Conservation (phyloP, 2,113 vertebrate genomes). For the Tyrannus savana region DNA sequence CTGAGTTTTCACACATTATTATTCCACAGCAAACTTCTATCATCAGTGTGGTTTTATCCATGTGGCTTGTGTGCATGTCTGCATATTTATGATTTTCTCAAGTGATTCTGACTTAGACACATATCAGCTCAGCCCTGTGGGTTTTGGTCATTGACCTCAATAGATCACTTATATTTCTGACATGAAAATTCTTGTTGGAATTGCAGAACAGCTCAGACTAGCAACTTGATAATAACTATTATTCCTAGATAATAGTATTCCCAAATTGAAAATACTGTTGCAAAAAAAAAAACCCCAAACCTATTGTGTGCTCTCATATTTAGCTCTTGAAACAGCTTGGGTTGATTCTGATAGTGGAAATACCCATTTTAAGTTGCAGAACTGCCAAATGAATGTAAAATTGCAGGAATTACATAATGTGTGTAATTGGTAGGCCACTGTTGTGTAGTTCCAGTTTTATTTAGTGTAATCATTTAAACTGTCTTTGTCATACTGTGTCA, state of each 20-base stretch:
- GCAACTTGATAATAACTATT: neutral
- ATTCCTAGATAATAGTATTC: neutral
- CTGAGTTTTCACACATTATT: neutral
- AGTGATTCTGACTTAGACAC: neutral
- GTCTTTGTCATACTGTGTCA: neutral
- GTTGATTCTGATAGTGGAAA: neutral
- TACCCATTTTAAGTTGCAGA: neutral
- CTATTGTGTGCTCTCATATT: neutral
- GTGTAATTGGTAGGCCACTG: neutral
- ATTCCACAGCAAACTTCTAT: neutral
- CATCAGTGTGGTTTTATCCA: neutral
- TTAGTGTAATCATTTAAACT: neutral
- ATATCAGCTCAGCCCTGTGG: neutral
- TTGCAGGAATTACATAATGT: neutral
- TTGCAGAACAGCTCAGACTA: neutral
- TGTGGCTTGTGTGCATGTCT: neutral
- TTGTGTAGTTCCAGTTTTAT: neutral
- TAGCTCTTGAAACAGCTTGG: neutral
- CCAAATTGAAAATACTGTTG: neutral
- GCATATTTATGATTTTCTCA: constrained; percentile 22
- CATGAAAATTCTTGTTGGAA: constrained; percentile 7
- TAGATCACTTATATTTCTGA: neutral
- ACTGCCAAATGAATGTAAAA: neutral
- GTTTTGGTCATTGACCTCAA: neutral
- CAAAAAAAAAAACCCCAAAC: neutral